Conservation (phyloP, 2,888 invertebrate genomes). For the Hypomecis punctinalis region DNA sequence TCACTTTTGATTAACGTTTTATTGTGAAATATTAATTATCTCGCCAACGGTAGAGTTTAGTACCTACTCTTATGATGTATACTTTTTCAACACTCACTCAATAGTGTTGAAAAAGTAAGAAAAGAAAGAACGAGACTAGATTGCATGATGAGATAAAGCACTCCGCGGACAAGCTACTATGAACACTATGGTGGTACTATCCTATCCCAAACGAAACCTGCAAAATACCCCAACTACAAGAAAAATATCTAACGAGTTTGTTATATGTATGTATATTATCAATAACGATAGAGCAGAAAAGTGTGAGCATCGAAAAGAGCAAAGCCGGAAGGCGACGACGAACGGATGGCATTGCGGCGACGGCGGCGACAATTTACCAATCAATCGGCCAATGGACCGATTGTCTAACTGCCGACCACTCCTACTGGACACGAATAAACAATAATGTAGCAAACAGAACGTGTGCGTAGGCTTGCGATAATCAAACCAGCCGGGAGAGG, state of each 20-base stretch:
- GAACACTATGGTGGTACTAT: too few relatives aligned
- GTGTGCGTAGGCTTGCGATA: background rate
- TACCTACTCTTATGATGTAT: background rate
- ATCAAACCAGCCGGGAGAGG: background rate
- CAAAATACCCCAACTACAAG: too few relatives aligned
- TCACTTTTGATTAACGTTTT: conserved; percentile 60
- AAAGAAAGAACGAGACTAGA: too few relatives aligned
- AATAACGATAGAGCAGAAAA: background rate
- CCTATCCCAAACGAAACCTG: too few relatives aligned
- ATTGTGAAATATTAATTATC: conserved; percentile 46
- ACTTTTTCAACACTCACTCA: background rate
- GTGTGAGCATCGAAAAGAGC: conserved; percentile 57
- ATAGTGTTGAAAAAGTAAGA: too few relatives aligned
- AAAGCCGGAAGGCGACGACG: conserved; percentile 59
- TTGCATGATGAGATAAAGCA: too few relatives aligned
- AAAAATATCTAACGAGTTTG: background rate
- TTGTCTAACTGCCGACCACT: conserved; percentile 27
- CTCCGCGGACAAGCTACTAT: too few relatives aligned
- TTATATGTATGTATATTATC: background rate
- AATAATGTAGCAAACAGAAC: background rate
- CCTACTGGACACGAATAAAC: conserved; percentile 3
- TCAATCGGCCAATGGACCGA: conserved; percentile 64
- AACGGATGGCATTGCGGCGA: conserved; percentile 58
- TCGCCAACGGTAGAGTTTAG: conserved; percentile 2
- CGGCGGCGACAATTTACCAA: conserved; percentile 68